Base-by-base conservation (phyloP, 1,140 invertebrate genomes). In the Cylas formicarius region DNA sequence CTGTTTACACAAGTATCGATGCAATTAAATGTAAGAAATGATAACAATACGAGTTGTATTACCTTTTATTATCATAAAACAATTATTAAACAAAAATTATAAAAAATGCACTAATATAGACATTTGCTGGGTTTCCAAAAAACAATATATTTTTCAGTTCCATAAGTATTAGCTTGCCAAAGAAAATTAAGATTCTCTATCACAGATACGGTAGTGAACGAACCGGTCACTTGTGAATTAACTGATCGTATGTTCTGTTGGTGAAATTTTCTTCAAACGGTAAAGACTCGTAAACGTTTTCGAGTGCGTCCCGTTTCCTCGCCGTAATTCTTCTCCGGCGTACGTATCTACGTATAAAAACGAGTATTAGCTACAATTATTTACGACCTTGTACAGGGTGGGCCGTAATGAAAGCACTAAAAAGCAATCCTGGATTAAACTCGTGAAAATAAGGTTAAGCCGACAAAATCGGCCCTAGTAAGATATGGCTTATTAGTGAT, bases 231-330 rank as follows among this genome's bases (percentile, higher is more conserved):
- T 56, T 54, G 22, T 49, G 54, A 26, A 50, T 38, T 19, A 53
- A 34, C 11, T 52, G 46, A 22, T 55, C 52, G 34, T 57, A 57
- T 32, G 45, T 57, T 18, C 34, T 35, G 27, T 39, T 49, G 4
- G 43, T 45, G 18, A 16, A 33, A 35, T 46, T 51, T 17, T 56
- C 54, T 28, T 60, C 55, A 39, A 53, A 60, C 0, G 57, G 55
- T 19, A 60, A 43, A 21, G 46, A 42, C 54, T 60, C 55, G 20
- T 60, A 60, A 14, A 44, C 48, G 31, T 59, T 55, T 41, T 57
- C 52, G 5, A 40, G 42, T 9, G 28, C 42, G 21, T 40, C 29
- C 8, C 31, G 39, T 6, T 16, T 7, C n/a, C 8, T 42, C 21
- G 34, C 23, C 34, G 23, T 48, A 8, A 16, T 18, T 31, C 44